phyloP scores from a whole-genome alignment of 2,797 vertebrate species.

The Pterois miles region DNA sequence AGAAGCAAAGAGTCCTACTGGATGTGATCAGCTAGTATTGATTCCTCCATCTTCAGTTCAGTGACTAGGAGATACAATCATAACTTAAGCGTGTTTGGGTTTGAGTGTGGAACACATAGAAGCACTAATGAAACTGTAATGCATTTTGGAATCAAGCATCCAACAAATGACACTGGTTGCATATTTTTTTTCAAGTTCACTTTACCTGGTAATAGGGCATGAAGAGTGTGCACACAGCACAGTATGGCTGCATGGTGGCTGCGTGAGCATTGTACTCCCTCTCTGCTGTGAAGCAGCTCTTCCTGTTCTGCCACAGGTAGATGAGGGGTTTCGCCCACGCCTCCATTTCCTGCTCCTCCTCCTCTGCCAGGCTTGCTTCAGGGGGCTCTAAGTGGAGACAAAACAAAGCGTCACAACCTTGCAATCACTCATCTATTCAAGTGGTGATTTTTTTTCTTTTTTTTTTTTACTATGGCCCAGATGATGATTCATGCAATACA shows the following conservation, averaged over 20 bases:
- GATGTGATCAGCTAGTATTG: background rate
- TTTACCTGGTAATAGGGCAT: slow-evolving; percentile 94
- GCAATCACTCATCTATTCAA: slow-evolving; percentile 31
- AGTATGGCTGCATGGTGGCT: slow-evolving; percentile 87
- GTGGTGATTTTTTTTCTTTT: background rate
- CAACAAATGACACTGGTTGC: background rate
- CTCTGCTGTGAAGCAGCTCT: slow-evolving; percentile 88
- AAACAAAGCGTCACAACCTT: slow-evolving; percentile 34
- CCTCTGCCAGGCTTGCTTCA: slow-evolving; percentile 75
- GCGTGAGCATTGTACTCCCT: slow-evolving; percentile 90
- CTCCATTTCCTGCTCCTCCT: slow-evolving; percentile 89
- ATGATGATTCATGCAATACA: slow-evolving; percentile 18
- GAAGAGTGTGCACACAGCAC: slow-evolving; percentile 94
- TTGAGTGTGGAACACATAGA: background rate
- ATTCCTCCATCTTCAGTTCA: background rate
- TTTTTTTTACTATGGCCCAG: background rate
- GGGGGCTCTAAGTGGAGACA: slow-evolving; percentile 82
- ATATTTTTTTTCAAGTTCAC: background rate
- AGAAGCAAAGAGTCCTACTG: background rate
- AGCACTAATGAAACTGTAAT: background rate
- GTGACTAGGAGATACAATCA: background rate
- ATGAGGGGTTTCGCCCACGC: slow-evolving; percentile 93
- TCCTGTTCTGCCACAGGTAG: slow-evolving; percentile 91
- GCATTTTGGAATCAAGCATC: background rate
- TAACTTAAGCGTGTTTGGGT: background rate